Conservation (phyloP, 2,797 vertebrate species). For the Tenualosa thibaudeaui region DNA sequence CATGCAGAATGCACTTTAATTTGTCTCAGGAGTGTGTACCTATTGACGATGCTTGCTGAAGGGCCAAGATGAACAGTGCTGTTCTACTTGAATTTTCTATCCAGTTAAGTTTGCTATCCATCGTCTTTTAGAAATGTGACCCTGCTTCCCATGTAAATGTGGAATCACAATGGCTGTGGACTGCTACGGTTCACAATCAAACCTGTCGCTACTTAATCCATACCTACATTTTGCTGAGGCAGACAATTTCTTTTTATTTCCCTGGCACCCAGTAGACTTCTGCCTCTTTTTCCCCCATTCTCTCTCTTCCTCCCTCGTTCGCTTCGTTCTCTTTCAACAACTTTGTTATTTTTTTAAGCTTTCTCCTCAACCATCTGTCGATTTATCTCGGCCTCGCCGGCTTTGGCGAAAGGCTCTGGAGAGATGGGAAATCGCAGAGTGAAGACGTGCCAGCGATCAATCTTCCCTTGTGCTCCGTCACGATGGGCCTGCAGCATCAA, state of each 20-base stretch:
- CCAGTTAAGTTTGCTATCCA: constrained; percentile 36
- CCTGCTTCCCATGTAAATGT: constrained; percentile 24
- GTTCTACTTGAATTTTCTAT: constrained; percentile 21
- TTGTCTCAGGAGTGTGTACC: constrained; percentile 40
- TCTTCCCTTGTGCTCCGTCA: constrained; percentile 58
- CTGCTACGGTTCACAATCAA: constrained; percentile 22
- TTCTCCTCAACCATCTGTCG: constrained; percentile 57
- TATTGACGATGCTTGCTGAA: constrained; percentile 41
- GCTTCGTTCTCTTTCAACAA: constrained; percentile 47
- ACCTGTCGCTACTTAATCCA: constrained; percentile 11
- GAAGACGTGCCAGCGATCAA: constrained; percentile 67
- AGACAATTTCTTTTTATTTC: constrained; percentile 28
- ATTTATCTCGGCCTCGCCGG: constrained; percentile 48
- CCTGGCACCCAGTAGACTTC: constrained; percentile 31
- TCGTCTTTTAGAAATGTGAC: constrained; percentile 35
- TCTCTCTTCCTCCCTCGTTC: constrained; percentile 35
- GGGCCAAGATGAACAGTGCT: constrained; percentile 45
- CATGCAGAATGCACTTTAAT: constrained; percentile 45
- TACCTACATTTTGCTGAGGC: constrained; percentile 26
- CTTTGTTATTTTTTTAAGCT: constrained; percentile 55
- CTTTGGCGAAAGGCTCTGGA: constrained; percentile 46
- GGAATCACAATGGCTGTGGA: constrained; percentile 6
- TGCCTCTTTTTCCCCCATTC: constrained; percentile 30
- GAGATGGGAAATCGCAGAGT: constrained; percentile 54
- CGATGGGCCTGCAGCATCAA: constrained; percentile 52